Base-by-base conservation (phyloP, 2,888 invertebrate genomes). In the Calameuta filiformis region DNA sequence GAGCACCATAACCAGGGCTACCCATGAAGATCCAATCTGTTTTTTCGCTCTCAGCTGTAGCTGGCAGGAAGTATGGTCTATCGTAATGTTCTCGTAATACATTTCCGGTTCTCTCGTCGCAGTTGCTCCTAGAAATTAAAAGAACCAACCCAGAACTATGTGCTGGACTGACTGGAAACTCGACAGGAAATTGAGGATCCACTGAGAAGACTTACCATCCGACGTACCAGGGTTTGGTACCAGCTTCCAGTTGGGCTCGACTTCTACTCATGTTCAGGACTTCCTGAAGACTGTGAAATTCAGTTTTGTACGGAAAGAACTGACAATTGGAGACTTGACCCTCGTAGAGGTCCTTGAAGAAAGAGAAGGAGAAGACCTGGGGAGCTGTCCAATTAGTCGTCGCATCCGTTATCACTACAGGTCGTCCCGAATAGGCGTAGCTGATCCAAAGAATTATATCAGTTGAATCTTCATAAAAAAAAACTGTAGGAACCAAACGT, bases 21-120 rank as follows among this genome's bases (percentile, higher is more conserved):
- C 99, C 99, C 96, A 99, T 98, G 90, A 99, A 99, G 85, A 99
- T 96, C 98, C 98, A 99, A 92, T 98, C 98, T 0, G 97, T 95
- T 81, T 96, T 96, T 87, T 97, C 96, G 86, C 96, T 96, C 91
- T 98, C 98, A 0, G 98, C 96, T 0, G 95, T 94, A 68, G 92
- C 92, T 0, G 98, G 98, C 76, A 99, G 93, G 91, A 99, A 99
- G 90, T 98, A 98, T 0, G 98, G 98, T 56, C 95, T 93, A 1
- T 93, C 92, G 90, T 98, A 98, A 89, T 97, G 97, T 77, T 94
- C 90, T 74, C 98, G 93, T 77, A 99, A 92, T 71, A 94, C 93
- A 86, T 95, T 94, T 0, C 97, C 97, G 77, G 96, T 96, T 73
- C 94, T 94, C 40, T 96, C 95, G 89, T 98, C 96, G 90, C 99